Evolutionary conservation across 2,888 invertebrate species (phyloP).

Genomic region (Agrotis segetum): DNA sequence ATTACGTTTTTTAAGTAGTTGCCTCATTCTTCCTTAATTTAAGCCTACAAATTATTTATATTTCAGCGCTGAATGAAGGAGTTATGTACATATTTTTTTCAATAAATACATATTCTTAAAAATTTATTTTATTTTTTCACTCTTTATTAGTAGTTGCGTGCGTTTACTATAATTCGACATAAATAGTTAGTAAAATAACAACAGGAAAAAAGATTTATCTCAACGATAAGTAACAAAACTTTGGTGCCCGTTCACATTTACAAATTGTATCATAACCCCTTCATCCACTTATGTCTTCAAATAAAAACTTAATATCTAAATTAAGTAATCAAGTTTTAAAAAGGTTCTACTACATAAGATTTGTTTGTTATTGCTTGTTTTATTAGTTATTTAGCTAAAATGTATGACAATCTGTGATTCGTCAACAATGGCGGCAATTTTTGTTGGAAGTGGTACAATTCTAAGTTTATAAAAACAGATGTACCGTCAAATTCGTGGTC

Average conservation of each 20-base stretch:
- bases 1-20: constrained; percentile 26
- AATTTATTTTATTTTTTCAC: constrained; percentile 22
- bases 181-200: constrained; percentile 21
- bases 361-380: no score
- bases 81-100: constrained; percentile 28
- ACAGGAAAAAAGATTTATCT: constrained; percentile 21
- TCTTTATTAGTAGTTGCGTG: constrained; percentile 15
- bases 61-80: constrained; percentile 26
- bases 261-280: constrained; percentile 21
- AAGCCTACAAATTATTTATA: constrained; percentile 21
- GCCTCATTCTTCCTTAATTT: constrained; percentile 19
- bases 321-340: no score
- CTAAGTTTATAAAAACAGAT: no score
- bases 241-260: constrained; percentile 22
- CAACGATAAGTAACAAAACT: constrained; percentile 21
- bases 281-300: constrained; percentile 12
- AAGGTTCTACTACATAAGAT: no score
- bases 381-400: no score
- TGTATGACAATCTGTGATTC: no score
- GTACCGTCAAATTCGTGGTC: no score
- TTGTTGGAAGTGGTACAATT: no score
- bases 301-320: no score
- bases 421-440: no score
- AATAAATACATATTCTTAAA: constrained; percentile 22
- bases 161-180: constrained; percentile 22